Evolutionary conservation across 2,797 vertebrate species (phyloP), one percentile per base, ranked within the genome.

Genomic region (Sebastes jordani): DNA sequence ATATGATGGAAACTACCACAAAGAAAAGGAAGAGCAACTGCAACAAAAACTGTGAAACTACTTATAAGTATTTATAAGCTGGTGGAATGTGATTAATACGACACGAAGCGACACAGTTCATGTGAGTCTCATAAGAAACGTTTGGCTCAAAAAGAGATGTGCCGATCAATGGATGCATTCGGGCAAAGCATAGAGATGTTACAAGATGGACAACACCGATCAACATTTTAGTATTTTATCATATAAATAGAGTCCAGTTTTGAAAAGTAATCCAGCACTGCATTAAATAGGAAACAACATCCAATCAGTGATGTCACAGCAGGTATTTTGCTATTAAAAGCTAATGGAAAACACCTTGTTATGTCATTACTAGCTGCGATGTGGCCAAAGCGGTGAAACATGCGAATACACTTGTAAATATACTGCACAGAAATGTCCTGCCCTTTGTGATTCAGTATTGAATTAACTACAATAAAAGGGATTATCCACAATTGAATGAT

Each of bases 261-360:
- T 20, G 46, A 49, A 49, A 49, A 49, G 18, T n/a, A 52, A 52
- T 4, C 46, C 46, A 52, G 46, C 0, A 9, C 46, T 52, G 7
- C 46, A 52, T 52, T 20, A 52, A 3, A 52, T 52, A 8, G 46
- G 20, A 52, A 20, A 52, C 20, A 0, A 52, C 46, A 52, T 52
- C 46, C 46, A 20, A 52, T 52, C 34, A 64, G 36, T 20, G 63
- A 29, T 7, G 29, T 54, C 30, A 30, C 11, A 20, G 46, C 55
- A 78, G 56, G 14, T 66, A 16, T 27, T 59, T 25, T 18, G 4
- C 5, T 10, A 60, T 71, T 64, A 52, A 7, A 16, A 58, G 22
- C 38, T 56, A 56, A 84, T 62, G 6, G 27, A 71, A 63, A 80
- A 36, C 56, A 86, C 71, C 11, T 38, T 38, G 66, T 1, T 64